Evolutionary conservation across 2,888 invertebrate species (phyloP), one percentile per base, ranked within the genome.

Genomic region (Tupiocoris notatus): DNA sequence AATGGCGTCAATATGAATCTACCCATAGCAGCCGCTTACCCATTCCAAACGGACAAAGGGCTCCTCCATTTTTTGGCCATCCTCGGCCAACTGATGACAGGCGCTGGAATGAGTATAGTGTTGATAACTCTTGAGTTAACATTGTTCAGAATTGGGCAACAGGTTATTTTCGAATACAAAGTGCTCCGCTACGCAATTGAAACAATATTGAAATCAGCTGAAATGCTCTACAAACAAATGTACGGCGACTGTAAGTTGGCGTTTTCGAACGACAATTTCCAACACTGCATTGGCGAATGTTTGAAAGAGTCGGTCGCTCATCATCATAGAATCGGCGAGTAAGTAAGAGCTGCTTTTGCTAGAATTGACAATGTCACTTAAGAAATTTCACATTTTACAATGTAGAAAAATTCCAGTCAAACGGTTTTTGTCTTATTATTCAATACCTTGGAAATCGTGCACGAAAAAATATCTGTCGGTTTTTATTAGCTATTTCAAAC

Each of bases 161-260:
- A 39, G 0, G 16, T 67, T 1, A 67, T 57, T 16, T 56, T 67
- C 17, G 67, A 67, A 22, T 67, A 56, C 57, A 20, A 67, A 67
- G 67, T 67, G 0, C 23, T 67, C 9, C 56, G n/a, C n/a, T 67
- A 67, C 21, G 54, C 67, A 1, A 1, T 67, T 3, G n/a, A 21
- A 1, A 67, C 67, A 0, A 2, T 67, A 9, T 9, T 21, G 2
- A 7, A 18, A 7, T 22, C 54, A 21, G 67, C 67, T 2, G 56
- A 22, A 57, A 67, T n/a, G 57, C 57, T 67, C 1, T 22, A 67
- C 22, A 17, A 7, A 6, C 17, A 18, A 20, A 39, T 9, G n/a
- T 39, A 65, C 20, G 56, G 6, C 2, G 0, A 6, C 1, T 20
- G 56, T 3, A 7, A 16, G 2, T 7, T 57, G 20, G 21, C 18